Conservation (phyloP, 2,113 vertebrate genomes). For the Nycticryphes semicollaris region DNA sequence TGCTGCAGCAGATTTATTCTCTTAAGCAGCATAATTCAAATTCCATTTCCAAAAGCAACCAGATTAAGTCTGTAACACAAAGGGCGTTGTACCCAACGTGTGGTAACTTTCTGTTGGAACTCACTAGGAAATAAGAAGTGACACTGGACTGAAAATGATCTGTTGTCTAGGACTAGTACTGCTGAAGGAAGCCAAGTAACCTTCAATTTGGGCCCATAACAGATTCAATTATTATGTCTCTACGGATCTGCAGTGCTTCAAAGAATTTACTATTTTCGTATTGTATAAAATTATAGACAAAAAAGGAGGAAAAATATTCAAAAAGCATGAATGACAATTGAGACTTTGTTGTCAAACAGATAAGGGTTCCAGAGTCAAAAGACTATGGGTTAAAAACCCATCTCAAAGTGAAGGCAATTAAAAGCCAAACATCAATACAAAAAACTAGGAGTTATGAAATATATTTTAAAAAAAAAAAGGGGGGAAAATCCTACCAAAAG, state of each 20-base stretch:
- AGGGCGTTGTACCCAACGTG: neutral
- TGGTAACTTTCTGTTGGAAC: neutral
- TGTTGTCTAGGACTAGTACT: neutral
- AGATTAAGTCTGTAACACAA: neutral
- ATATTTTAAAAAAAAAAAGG: neutral
- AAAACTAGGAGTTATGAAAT: neutral
- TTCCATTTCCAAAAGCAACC: neutral
- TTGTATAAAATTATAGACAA: neutral
- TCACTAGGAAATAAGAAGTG: accelerated
- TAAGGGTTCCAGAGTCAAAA: neutral
- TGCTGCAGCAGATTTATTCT: neutral
- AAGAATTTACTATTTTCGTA: neutral
- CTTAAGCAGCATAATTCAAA: neutral
- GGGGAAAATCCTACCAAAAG: neutral
- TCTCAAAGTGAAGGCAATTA: neutral
- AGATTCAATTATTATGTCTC: neutral
- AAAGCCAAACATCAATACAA: neutral
- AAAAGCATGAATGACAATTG: neutral
- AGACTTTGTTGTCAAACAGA: neutral
- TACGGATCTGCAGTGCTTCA: neutral
- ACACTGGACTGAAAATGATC: neutral
- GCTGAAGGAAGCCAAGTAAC: neutral
- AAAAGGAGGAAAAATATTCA: neutral
- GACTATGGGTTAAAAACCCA: neutral
- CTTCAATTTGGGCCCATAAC: neutral